Evolutionary conservation across 1,140 invertebrate species (phyloP), one percentile per base, ranked within the genome.

Genomic region (Theocolax elegans): DNA sequence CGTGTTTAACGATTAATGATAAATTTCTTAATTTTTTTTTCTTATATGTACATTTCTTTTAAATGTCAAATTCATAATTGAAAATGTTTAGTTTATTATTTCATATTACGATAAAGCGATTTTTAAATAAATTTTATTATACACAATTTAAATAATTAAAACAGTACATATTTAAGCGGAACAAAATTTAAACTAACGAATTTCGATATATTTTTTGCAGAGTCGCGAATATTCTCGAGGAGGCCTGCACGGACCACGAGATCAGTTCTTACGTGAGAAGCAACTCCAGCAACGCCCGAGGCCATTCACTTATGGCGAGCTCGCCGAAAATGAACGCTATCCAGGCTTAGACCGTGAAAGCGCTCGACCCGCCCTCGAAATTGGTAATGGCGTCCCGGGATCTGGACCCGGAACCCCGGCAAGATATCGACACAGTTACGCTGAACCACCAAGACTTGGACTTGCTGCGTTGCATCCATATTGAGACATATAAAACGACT

Each of bases 271-370:
- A 17, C 77, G 74, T 12, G 79, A 80, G 27, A 79, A 80, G 46
- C 46, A 49, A 46, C 54, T 17, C 35, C 69, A 63, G 21, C 67
- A 70, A 42, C 80, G 83, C 2, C 75, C 73, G 25, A 79, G 81
- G 62, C 77, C 79, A n/a, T 76, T 80, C 21, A 74, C 77, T 7
- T 89, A 89, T 60, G 86, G 87, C 59, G 88, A 89, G 58, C 76
- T 89, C 13, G 82, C 87, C 4, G 87, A 89, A 13, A 82, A 85
- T 67, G 87, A 89, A 67, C 78, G 88, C 76, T 89, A 87, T 69
- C 87, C 88, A 3, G 87, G 87, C 3, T 75, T 89, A 29, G 88
- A 89, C 75, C 83, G 87, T 17, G 88, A 89, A 17, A 87, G 84
- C 38, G 86, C 87, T n/a, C 82, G 87, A 69, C 77, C 83, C 6